Evolutionary conservation across 1,140 invertebrate species (phyloP).

Genomic region (Aradophagus sp.): DNA sequence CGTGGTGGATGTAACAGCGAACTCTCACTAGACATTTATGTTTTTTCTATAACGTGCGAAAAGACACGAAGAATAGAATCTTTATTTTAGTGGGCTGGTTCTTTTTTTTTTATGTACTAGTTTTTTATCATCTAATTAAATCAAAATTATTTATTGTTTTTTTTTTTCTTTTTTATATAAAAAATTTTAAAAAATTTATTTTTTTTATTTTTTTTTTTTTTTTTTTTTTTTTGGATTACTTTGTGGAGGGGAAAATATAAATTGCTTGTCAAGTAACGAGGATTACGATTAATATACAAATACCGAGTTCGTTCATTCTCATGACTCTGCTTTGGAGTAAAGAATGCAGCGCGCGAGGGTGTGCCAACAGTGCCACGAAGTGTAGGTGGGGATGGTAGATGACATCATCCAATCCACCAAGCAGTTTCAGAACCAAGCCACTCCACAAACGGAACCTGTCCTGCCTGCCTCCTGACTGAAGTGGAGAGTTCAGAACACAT

Average conservation of each 20-base stretch:
- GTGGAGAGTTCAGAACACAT: conserved; percentile 76
- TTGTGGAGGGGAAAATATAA: conserved; percentile 58
- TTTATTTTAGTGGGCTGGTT: no score
- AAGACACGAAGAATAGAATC: no score
- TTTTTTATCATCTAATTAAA: no score
- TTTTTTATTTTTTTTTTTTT: no score
- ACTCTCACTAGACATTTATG: no score
- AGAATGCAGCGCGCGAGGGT: conserved; percentile 75
- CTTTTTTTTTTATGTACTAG: no score
- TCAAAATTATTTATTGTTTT: no score
- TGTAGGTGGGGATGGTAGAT: conserved; percentile 75
- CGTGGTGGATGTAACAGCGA: no score
- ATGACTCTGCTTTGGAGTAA: conserved; percentile 76
- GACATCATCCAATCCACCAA: conserved; percentile 74
- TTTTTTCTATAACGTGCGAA: no score
- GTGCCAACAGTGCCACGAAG: conserved; percentile 74
- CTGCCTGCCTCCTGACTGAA: conserved; percentile 76
- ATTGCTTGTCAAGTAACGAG: conserved; percentile 72
- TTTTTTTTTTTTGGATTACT: conserved; percentile 62
- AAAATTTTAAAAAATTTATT: no score
- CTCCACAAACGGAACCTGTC: conserved; percentile 74
- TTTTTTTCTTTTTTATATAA: no score
- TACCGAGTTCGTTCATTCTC: conserved; percentile 76
- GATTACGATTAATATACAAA: conserved; percentile 76
- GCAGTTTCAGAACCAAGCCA: conserved; percentile 74